phyloP scores from a whole-genome alignment of 2,888 invertebrate genomes.

The Lycophotia porphyrea region DNA sequence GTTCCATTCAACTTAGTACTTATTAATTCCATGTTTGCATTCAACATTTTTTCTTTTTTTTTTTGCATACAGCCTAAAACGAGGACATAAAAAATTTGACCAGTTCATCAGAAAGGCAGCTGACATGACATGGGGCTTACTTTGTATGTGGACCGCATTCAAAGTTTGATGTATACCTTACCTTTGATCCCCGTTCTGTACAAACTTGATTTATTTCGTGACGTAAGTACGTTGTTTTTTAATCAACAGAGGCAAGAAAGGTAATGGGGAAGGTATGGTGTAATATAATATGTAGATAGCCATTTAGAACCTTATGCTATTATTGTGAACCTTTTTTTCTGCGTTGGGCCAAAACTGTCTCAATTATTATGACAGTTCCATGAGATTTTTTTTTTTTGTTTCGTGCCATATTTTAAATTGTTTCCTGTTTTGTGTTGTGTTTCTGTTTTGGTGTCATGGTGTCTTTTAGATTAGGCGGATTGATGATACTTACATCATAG shows the following conservation, averaged over 20 bases:
- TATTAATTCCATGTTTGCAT: background rate
- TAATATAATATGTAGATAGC: too few species aligned
- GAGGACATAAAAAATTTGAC: background rate
- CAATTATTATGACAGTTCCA: background rate
- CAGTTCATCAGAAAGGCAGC: slow-evolving; percentile 1
- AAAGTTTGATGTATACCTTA: slow-evolving; percentile 19
- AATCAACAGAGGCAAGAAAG: background rate
- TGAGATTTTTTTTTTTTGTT: too few species aligned
- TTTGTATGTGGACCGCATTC: slow-evolving; percentile 11
- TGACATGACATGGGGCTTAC: slow-evolving; percentile 22
- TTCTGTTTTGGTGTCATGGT: too few species aligned
- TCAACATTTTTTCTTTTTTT: background rate
- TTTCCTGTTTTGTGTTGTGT: background rate
- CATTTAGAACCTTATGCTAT: background rate
- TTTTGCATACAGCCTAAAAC: background rate
- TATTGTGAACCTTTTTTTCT: background rate
- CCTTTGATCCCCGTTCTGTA: background rate
- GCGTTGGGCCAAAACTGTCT: background rate
- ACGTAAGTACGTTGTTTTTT: background rate
- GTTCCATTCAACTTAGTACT: background rate
- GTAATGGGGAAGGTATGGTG: background rate
- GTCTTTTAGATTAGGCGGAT: background rate
- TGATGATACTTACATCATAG: background rate
- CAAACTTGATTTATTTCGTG: background rate
- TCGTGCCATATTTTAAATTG: background rate